Evolutionary conservation across 2,888 invertebrate species (phyloP), one percentile per base, ranked within the genome.

Genomic region (Drosophila niveifrons): DNA sequence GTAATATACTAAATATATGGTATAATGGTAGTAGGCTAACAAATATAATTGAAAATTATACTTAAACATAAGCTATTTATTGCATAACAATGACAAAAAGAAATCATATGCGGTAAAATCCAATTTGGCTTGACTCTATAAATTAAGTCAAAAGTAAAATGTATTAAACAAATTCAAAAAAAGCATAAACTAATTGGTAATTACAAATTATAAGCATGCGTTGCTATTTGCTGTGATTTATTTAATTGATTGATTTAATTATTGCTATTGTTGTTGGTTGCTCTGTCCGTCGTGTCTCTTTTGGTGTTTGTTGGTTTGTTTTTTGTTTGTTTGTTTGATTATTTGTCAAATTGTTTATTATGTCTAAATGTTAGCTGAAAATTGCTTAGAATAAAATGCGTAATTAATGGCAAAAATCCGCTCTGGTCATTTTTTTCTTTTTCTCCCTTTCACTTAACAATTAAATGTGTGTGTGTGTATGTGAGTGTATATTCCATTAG

Each of bases 371-470:
- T 75, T 78, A 75, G 67, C 80, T 59, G 72, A 82, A 66, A 72
- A 70, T 69, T 52, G 81, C 82, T 86, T 87, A 83, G 58, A 66
- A 68, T 71, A 75, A 83, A 83, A 85, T 85, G 88, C 88, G 88
- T 76, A 79, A 79, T 75, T 85, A 88, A 83, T 83, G 83, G 83
- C 83, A 83, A 87, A 84, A 81, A 79, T 85, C 71, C 67, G 80
- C 73, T 74, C 62, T 79, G 72, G 70, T 82, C 63, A 84, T 69
- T 69, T 66, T 57, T 56, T 31, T 47, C 6, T 48, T 58, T 71
- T 76, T 66, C 28, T 66, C 46, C 23, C 62, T 41, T 39, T 13
- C 39, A 39, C 80, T 72, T 81, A 71, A 82, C 39, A 68, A 48
- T 59, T 63, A 72, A 39, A 31, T 41, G 39, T 15, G 39, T 41